A percentile compares a stretch with the other conserved stretches of the same genome.
These are phyloP conservation scores for Drosophila nigricruria DNA, from an alignment of 2,888 invertebrate genomes.

Conservation along the genomic window DNA sequence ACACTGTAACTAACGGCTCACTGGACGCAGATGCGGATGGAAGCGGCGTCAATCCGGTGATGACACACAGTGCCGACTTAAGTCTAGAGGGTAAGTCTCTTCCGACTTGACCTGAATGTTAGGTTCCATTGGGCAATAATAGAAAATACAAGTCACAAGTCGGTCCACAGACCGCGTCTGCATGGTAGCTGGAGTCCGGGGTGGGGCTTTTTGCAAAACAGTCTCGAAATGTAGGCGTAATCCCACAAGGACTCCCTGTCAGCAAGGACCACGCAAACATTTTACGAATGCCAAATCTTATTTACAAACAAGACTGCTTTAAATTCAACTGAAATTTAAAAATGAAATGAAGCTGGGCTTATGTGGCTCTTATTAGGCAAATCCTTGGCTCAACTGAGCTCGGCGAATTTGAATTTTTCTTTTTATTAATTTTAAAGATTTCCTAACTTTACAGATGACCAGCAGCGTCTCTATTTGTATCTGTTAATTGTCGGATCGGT, in stretches of 20 bases:
- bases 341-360: constrained; percentile 8
- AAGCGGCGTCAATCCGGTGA: constrained; percentile 82
- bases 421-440: constrained; percentile 17
- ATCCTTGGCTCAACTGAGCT: constrained; percentile 39
- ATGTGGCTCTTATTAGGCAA: constrained; percentile 25
- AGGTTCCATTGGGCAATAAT: constrained; percentile 23
- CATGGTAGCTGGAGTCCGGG: not conserved
- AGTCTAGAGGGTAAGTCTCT: constrained; percentile 83
- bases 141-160: constrained; percentile 20
- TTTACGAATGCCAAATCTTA: constrained; percentile 48
- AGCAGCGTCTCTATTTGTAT: constrained; percentile 91
- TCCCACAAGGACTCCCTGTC: constrained; percentile 28
- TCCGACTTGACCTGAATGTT: constrained; percentile 11
- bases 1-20: constrained; percentile 63
- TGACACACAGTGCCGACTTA: constrained; percentile 83
- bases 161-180: not conserved
- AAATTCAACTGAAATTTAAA: constrained; percentile 45
- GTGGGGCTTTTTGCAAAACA: constrained; percentile 15
- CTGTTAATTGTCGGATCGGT: constrained; percentile 91
- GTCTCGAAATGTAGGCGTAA: constrained; percentile 27
- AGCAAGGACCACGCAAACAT: constrained; percentile 30
- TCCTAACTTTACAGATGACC: constrained; percentile 77
- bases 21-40: constrained; percentile 70
- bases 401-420: constrained; percentile 20
- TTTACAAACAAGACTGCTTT: constrained; percentile 51